Evolutionary conservation across 1,140 invertebrate species (phyloP).

Genomic region (Dicyema japonicum): DNA sequence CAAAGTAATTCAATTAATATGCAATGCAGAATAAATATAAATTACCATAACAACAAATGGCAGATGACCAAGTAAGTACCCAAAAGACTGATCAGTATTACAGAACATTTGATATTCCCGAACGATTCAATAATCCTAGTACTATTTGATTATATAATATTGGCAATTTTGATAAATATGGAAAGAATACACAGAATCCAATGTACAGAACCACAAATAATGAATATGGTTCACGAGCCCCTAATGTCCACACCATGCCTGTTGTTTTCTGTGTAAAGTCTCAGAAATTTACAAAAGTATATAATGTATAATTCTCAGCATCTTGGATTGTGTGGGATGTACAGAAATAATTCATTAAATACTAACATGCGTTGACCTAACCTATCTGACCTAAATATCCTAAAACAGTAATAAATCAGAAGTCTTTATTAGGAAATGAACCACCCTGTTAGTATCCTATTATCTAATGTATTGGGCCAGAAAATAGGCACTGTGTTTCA

Average conservation of each 20-base stretch:
- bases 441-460: too few relatives aligned
- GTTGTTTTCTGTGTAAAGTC: constrained; percentile 10
- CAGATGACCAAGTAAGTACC: too few relatives aligned
- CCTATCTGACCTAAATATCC: too few relatives aligned
- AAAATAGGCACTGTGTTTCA: too few relatives aligned
- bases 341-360: constrained; percentile 3
- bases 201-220: constrained; percentile 13
- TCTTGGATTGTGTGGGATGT: constrained; percentile 2
- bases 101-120: constrained; percentile 8
- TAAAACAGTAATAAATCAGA: too few relatives aligned
- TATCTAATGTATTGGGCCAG: too few relatives aligned
- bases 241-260: constrained; percentile 15
- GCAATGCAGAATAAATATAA: too few relatives aligned
- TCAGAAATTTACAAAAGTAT: constrained; percentile 14
- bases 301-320: constrained; percentile 1
- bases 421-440: too few relatives aligned
- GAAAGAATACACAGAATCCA: constrained; percentile 9
- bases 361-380: too few relatives aligned
- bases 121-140: constrained; percentile 12
- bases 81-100: constrained; percentile 11
- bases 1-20: too few relatives aligned
- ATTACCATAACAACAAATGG: too few relatives aligned
- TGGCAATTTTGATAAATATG: constrained; percentile 10
- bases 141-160: constrained; percentile 4
- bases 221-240: constrained; percentile 9